phyloP scores from a whole-genome alignment of 2,113 vertebrate genomes.

The Gila orcuttii region DNA sequence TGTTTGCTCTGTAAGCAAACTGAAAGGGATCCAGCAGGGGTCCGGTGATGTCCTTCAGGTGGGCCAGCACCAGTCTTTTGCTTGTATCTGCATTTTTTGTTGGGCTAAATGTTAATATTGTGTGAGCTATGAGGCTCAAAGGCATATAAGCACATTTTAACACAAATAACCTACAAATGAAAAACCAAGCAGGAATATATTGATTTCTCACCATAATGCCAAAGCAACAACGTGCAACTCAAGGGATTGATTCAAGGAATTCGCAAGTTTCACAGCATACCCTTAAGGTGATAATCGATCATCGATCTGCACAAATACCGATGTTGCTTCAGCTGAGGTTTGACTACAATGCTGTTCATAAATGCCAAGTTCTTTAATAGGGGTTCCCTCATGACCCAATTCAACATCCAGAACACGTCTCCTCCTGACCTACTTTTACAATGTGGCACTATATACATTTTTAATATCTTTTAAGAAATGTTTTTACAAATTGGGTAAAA shows the following conservation, averaged over 20 bases:
- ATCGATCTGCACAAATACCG: not conserved
- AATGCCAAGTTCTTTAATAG: constrained; percentile 17
- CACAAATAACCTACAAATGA: constrained; percentile 29
- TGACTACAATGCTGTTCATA: constrained; percentile 11
- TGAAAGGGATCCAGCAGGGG: no score
- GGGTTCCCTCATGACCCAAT: constrained; percentile 22
- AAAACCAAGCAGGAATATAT: constrained; percentile 5
- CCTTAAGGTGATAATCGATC: constrained; percentile 15
- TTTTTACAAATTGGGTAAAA: not conserved
- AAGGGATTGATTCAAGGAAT: constrained; percentile 12
- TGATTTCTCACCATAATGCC: constrained; percentile 16
- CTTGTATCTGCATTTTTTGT: constrained; percentile 14
- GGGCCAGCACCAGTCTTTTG: no score
- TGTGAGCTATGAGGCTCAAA: not conserved
- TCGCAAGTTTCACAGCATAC: not conserved
- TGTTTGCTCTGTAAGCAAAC: no score
- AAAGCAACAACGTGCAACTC: not conserved
- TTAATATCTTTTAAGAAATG: not conserved
- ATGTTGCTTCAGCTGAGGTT: constrained; percentile 2
- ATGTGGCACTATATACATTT: not conserved
- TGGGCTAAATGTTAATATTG: not conserved
- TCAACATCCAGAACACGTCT: constrained; percentile 19
- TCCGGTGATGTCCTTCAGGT: no score
- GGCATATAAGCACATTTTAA: not conserved
- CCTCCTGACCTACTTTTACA: constrained; percentile 23